Conservation (phyloP, 2,113 vertebrate genomes). For the Holacanthus passer region DNA sequence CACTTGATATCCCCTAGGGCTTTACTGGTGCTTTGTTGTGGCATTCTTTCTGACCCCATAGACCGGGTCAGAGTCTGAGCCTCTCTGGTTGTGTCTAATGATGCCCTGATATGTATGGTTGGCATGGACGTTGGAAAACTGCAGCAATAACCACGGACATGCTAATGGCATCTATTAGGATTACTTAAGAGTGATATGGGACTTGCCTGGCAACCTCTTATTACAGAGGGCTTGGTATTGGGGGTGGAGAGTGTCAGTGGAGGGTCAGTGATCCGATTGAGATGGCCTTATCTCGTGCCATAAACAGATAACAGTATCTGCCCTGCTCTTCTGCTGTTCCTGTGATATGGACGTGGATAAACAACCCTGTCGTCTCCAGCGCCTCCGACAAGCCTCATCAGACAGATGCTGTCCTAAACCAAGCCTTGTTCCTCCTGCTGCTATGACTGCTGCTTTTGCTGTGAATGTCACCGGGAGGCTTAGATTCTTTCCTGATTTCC, state of each 20-base stretch:
- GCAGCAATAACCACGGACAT: slow-evolving; percentile 83
- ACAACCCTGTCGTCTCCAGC: slow-evolving; percentile 80
- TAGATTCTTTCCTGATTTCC: slow-evolving; percentile 72
- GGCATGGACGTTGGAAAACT: slow-evolving; percentile 71
- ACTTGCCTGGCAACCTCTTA: slow-evolving; percentile 89
- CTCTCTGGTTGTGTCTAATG: slow-evolving; percentile 61
- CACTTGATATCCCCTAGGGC: slow-evolving; percentile 68
- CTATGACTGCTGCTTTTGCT: slow-evolving; percentile 40
- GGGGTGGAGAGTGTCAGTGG: slow-evolving; percentile 77
- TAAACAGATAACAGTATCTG: slow-evolving; percentile 89
- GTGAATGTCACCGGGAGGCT: slow-evolving; percentile 62
- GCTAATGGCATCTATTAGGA: slow-evolving; percentile 88
- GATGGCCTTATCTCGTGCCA: slow-evolving; percentile 87
- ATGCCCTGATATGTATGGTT: slow-evolving; percentile 72
- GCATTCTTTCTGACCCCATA: slow-evolving; percentile 68
- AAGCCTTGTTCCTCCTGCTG: slow-evolving; percentile 46
- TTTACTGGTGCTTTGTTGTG: slow-evolving; percentile 70
- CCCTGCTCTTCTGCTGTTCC: slow-evolving; percentile 80
- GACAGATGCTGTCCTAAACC: slow-evolving; percentile 58
- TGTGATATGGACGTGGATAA: slow-evolving; percentile 81
- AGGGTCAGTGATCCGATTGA: slow-evolving; percentile 86
- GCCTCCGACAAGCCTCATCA: slow-evolving; percentile 74
- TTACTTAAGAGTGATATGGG: slow-evolving; percentile 89
- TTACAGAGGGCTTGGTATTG: slow-evolving; percentile 70
- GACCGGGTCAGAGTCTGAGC: slow-evolving; percentile 66